These are phyloP conservation scores for Platycnemis pennipes DNA, from an alignment of 2,888 invertebrate species.

Conservation along the genomic window DNA sequence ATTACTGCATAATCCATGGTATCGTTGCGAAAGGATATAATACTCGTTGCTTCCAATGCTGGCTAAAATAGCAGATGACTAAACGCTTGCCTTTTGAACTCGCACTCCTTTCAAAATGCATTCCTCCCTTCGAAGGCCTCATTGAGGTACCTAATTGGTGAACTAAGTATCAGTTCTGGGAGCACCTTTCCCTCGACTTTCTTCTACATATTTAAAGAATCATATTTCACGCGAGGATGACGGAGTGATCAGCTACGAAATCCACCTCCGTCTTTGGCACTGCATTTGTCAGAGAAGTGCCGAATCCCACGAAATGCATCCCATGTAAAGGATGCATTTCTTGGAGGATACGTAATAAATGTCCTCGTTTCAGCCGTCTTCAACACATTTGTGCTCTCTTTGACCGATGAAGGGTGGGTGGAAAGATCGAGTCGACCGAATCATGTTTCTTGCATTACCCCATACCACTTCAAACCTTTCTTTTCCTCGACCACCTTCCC, in stretches of 20 bases:
- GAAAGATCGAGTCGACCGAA: not conserved
- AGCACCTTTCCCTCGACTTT: too few relatives aligned
- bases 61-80: too few relatives aligned
- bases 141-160: too few relatives aligned
- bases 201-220: too few relatives aligned
- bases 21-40: too few relatives aligned
- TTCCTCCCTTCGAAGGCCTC: too few relatives aligned
- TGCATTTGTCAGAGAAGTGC: not conserved
- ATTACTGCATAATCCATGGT: too few relatives aligned
- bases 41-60: too few relatives aligned
- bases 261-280: not conserved
- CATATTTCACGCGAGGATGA: not conserved
- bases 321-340: not conserved
- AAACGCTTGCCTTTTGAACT: too few relatives aligned
- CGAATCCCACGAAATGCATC: slow-evolving; percentile 34
- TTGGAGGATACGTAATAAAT: slow-evolving; percentile 11
- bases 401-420: not conserved
- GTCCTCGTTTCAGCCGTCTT: not conserved
- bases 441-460: slow-evolving; percentile 31
- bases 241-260: not conserved
- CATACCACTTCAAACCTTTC: not conserved
- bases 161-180: too few relatives aligned
- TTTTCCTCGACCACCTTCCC: not conserved
- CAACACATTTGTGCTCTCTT: slow-evolving; percentile 10
- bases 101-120: too few relatives aligned